Evolutionary conservation across 2,797 vertebrate genomes (phyloP).

Genomic region (Crenuchus spilurus): DNA sequence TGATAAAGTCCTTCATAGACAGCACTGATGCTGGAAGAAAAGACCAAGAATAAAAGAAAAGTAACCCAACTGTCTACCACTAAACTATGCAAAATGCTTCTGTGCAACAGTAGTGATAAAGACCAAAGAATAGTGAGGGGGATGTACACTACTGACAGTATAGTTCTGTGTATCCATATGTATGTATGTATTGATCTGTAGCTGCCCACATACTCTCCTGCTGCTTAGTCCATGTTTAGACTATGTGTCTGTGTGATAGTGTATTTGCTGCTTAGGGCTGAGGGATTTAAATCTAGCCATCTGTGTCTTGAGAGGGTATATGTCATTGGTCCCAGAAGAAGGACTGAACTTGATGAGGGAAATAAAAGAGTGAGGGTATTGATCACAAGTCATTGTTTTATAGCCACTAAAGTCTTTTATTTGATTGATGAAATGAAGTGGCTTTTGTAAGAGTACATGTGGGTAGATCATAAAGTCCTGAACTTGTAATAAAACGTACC

Average conservation of each 20-base stretch:
- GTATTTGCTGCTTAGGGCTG: not conserved
- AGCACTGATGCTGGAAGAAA: no score
- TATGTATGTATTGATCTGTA: conserved; percentile 42
- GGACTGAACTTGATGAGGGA: conserved; percentile 65
- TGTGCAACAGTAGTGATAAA: not conserved
- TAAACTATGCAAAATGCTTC: not conserved
- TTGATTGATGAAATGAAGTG: conserved; percentile 62
- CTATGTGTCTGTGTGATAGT: not conserved
- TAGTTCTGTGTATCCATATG: conserved; percentile 15
- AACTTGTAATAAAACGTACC: not conserved
- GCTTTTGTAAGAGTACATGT: conserved; percentile 23
- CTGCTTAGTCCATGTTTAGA: conserved; percentile 13
- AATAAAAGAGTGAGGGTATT: conserved; percentile 57
- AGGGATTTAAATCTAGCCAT: conserved; percentile 62
- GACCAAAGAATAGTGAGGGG: not conserved
- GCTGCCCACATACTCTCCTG: conserved; percentile 44
- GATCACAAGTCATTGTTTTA: conserved; percentile 48
- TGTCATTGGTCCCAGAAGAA: conserved; percentile 72
- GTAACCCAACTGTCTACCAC: not conserved
- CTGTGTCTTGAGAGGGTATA: conserved; percentile 64
- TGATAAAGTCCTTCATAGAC: no score
- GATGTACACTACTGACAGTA: conserved; percentile 24
- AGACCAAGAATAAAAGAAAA: no score
- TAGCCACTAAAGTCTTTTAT: conserved; percentile 60
- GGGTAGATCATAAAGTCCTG: not conserved